Conservation (phyloP, 2,888 invertebrate genomes). For the Sisyra terminalis region DNA sequence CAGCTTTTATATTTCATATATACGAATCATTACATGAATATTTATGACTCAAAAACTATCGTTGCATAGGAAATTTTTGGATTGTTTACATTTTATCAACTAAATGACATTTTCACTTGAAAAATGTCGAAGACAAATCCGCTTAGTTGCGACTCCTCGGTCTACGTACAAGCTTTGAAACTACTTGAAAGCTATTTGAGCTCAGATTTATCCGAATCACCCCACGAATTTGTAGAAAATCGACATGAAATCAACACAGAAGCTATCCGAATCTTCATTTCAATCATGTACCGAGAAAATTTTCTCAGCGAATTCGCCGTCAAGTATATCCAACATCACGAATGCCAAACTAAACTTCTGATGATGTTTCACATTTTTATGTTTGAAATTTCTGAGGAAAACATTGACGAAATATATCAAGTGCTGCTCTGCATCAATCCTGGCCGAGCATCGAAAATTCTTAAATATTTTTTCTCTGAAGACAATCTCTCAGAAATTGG, state of each 20-base stretch:
- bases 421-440: not conserved
- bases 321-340: slow-evolving; percentile 14
- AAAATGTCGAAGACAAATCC: not conserved
- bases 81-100: too few species aligned
- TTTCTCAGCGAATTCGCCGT: slow-evolving; percentile 16
- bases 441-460: not conserved
- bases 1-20: too few species aligned
- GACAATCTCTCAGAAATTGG: slow-evolving; percentile 13
- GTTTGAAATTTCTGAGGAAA: slow-evolving; percentile 14
- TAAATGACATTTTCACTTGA: not conserved
- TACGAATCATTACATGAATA: too few species aligned
- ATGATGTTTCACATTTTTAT: slow-evolving; percentile 17
- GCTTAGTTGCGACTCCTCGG: not conserved
- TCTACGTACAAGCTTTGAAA: not conserved
- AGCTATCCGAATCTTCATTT: slow-evolving; percentile 12
- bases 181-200: not conserved
- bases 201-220: not conserved
- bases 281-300: slow-evolving; percentile 16
- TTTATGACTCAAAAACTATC: too few species aligned
- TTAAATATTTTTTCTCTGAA: slow-evolving; percentile 1
- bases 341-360: slow-evolving; percentile 14
- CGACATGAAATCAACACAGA: slow-evolving; percentile 7
- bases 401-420: not conserved
- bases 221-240: slow-evolving; percentile 6
- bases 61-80: too few species aligned